A percentile compares a stretch with the other conserved stretches of the same genome.
Evolutionary conservation across 53 echinoderm and acorn worm genomes (phyloP).

Genomic region (Paracentrotus lividus): DNA sequence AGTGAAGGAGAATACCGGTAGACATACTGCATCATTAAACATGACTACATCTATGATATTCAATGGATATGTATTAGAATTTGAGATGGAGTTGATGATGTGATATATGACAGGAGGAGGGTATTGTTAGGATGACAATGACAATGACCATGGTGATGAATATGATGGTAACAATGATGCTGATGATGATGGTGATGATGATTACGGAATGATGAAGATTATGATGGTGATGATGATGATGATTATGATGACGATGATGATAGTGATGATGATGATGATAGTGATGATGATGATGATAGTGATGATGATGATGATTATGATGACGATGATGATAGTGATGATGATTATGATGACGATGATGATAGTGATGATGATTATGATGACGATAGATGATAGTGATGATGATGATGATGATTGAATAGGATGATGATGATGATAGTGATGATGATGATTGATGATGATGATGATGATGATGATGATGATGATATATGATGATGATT

Average conservation of each 20-base stretch:
- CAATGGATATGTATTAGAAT: background rate
- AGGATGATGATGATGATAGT: no score
- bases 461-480: constrained; percentile 22
- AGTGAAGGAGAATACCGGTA: no score
- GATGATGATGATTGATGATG: background rate
- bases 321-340: constrained; percentile 21
- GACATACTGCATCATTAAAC: no score
- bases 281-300: background rate
- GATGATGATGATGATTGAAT: constrained; percentile 37
- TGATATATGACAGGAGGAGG: background rate
- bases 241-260: background rate
- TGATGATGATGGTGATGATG: constrained; percentile 28
- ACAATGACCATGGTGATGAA: background rate
- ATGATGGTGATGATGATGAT: background rate
- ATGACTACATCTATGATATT: background rate
- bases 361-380: constrained; percentile 40
- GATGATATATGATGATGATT: no score
- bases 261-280: constrained; percentile 16
- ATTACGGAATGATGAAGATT: constrained; percentile 48
- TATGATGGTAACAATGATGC: constrained; percentile 19
- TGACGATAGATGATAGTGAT: background rate
- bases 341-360: constrained; percentile 30
- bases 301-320: no score
- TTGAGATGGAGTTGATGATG: background rate
- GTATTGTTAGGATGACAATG: background rate